Evolutionary conservation across 2,113 vertebrate species (phyloP).

Genomic region (Phylloscopus trochiloides): DNA sequence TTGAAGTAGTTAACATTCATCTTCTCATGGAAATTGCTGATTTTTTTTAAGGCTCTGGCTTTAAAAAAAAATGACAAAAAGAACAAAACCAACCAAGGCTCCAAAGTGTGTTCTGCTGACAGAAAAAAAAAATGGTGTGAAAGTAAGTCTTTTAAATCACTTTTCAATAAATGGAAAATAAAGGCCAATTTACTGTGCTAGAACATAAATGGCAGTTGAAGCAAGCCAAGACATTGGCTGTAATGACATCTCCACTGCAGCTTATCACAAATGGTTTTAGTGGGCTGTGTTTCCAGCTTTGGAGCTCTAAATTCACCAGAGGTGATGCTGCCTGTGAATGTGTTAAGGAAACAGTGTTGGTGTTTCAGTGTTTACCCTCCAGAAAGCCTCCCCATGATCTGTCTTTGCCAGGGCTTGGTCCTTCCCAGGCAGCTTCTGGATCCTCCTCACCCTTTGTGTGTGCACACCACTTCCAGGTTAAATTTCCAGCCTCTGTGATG

Average conservation of each 20-base stretch:
- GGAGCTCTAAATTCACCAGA: not conserved
- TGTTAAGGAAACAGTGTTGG: not conserved
- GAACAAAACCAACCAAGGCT: not conserved
- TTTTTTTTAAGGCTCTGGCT: not conserved
- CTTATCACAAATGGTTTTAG: not conserved
- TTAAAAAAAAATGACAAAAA: not conserved
- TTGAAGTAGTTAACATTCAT: not conserved
- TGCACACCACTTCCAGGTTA: not conserved
- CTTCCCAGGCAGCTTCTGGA: not conserved
- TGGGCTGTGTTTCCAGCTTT: not conserved
- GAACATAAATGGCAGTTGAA: not conserved
- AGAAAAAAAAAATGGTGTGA: not conserved
- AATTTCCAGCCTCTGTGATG: not conserved
- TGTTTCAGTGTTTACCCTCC: not conserved
- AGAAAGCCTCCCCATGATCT: not conserved
- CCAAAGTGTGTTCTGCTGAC: not conserved
- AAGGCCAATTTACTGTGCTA: not conserved
- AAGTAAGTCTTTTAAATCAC: not conserved
- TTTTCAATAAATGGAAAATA: not conserved
- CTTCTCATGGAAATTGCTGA: not conserved
- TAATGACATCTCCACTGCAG: not conserved
- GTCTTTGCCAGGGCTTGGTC: not conserved
- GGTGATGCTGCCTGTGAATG: not conserved
- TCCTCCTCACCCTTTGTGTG: accelerated
- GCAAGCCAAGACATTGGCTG: not conserved